A percentile compares a stretch with the other conserved stretches of the same genome.
phyloP scores from a whole-genome alignment of 2,888 invertebrate genomes.

The Phalera bucephala region DNA sequence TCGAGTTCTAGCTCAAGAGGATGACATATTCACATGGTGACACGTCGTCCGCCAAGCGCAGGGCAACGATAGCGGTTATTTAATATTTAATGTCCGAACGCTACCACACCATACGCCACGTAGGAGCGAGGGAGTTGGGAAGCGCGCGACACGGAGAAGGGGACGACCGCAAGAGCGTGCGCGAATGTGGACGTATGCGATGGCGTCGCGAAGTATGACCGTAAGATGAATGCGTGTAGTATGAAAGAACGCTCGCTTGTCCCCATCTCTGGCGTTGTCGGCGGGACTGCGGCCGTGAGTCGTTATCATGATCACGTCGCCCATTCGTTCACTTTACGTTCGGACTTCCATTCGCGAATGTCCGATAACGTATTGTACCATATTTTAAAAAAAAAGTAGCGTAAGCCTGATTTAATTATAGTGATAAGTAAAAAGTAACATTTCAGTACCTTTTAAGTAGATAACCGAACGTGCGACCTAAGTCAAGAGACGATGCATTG shows the following conservation, averaged over 20 bases:
- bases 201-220: constrained; percentile 46
- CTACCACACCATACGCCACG: constrained; percentile 57
- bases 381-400: constrained; percentile 76
- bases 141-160: constrained; percentile 69
- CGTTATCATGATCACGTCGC: constrained; percentile 79
- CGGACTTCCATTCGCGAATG: constrained; percentile 59
- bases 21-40: constrained; percentile 41
- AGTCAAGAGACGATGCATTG: constrained; percentile 80
- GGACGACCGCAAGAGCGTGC: constrained; percentile 76
- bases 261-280: constrained; percentile 72
- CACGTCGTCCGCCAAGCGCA: constrained; percentile 52
- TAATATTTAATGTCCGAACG: constrained; percentile 66
- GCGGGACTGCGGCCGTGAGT: constrained; percentile 75
- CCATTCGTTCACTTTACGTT: constrained; percentile 79
- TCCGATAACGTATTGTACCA: constrained; percentile 78
- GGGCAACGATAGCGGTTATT: constrained; percentile 73
- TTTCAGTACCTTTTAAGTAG: constrained; percentile 81
- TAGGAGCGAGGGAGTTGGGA: constrained; percentile 50
- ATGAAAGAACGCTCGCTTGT: constrained; percentile 75
- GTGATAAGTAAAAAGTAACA: constrained; percentile 75
- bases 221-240: constrained; percentile 46
- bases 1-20: constrained; percentile 64
- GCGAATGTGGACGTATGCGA: constrained; percentile 70
- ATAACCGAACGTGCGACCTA: constrained; percentile 82
- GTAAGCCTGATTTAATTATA: constrained; percentile 75